Evolutionary conservation across 2,888 invertebrate species (phyloP).

Genomic region (Drosophila macrospina): DNA sequence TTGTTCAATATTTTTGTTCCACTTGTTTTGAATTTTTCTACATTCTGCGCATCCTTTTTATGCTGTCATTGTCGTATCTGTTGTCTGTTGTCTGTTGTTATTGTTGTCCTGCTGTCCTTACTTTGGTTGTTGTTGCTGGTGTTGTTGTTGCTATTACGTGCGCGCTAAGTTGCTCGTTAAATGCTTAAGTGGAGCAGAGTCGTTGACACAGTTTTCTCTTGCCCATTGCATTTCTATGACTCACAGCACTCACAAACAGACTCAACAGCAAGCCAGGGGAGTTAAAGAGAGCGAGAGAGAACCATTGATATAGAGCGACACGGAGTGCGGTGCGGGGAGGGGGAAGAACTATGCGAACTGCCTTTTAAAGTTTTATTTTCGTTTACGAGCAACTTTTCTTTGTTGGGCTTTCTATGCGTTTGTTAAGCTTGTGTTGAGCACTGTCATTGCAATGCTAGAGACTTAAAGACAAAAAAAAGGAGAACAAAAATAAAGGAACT

Average conservation of each 20-base stretch:
- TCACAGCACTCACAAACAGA: constrained; percentile 57
- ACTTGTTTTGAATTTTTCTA: constrained; percentile 76
- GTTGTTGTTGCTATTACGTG: constrained; percentile 57
- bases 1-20: constrained; percentile 76
- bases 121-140: constrained; percentile 23
- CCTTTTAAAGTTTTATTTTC: constrained; percentile 61
- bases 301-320: not conserved
- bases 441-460: constrained; percentile 42
- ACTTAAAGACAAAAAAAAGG: constrained; percentile 31
- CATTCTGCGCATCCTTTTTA: constrained; percentile 63
- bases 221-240: constrained; percentile 63
- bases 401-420: constrained; percentile 40
- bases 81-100: constrained; percentile 1
- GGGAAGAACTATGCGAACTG: constrained; percentile 40
- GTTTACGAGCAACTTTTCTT: constrained; percentile 55
- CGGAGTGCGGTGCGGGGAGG: too few relatives aligned
- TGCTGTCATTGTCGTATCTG: constrained; percentile 51
- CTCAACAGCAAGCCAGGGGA: constrained; percentile 1
- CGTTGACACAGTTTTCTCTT: constrained; percentile 77
- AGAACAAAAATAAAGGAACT: too few relatives aligned
- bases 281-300: constrained; percentile 2
- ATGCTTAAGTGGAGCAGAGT: constrained; percentile 81
- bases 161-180: constrained; percentile 74
- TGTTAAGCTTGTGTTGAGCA: constrained; percentile 47
- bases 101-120: constrained; percentile 14